These are phyloP conservation scores for Suncus etruscus DNA, from an alignment of 2,113 vertebrate genomes.

Conservation along the genomic window DNA sequence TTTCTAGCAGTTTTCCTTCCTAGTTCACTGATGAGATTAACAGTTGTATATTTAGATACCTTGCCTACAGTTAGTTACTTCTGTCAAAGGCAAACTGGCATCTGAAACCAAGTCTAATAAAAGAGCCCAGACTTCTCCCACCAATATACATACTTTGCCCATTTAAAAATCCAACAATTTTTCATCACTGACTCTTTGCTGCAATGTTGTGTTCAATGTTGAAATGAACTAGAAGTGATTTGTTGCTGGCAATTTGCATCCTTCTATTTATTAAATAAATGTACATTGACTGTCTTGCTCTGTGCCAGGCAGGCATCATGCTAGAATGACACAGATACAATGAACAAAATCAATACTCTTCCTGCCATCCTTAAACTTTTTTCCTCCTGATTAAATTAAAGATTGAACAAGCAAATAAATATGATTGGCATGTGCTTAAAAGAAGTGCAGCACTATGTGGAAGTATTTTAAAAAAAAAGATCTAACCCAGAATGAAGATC, in stretches of 20 bases:
- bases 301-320: too few species aligned
- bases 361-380: neutral
- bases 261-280: neutral
- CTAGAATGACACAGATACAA: neutral
- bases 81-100: neutral
- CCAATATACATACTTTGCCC: neutral
- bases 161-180: neutral
- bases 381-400: conserved; percentile 40
- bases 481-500: neutral
- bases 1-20: neutral
- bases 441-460: neutral
- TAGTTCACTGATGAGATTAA: neutral
- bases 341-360: neutral
- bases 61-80: neutral
- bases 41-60: neutral
- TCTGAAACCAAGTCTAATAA: neutral
- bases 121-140: neutral
- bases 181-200: neutral
- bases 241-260: neutral
- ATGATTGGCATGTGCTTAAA: conserved; percentile 1
- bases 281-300: neutral
- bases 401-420: neutral
- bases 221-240: neutral
- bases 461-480: conserved; percentile 33
- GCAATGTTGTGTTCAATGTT: neutral